A percentile compares a stretch with the other conserved stretches of the same genome.
These are phyloP conservation scores for Sciurus niger DNA, from an alignment of 2,113 vertebrate species.

Conservation along the genomic window DNA sequence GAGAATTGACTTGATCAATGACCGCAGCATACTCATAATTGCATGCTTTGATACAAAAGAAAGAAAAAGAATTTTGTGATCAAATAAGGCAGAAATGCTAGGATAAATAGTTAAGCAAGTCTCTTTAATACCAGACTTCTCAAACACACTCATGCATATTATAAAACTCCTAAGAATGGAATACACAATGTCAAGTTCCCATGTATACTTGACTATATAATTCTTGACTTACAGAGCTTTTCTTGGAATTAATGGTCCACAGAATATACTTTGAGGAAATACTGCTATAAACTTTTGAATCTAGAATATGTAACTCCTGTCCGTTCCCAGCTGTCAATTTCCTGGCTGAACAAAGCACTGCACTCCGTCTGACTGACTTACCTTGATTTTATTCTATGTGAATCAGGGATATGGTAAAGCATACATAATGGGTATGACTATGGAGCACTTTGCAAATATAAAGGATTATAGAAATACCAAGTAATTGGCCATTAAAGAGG, in stretches of 20 bases:
- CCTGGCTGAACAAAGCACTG: not conserved
- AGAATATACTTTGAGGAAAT: slow-evolving; percentile 13
- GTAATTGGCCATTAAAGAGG: slow-evolving; percentile 45
- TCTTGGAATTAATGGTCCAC: not conserved
- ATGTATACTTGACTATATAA: not conserved
- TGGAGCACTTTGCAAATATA: slow-evolving; percentile 33
- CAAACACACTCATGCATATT: not conserved
- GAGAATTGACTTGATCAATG: not conserved
- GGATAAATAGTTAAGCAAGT: not conserved
- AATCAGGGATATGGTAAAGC: not conserved
- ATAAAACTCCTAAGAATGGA: not conserved
- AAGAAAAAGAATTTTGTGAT: not conserved
- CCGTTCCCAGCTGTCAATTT: not conserved
- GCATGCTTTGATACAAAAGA: not conserved
- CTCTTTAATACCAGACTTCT: slow-evolving; percentile 34
- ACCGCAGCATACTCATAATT: not conserved
- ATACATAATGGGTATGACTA: slow-evolving; percentile 4
- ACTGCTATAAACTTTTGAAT: slow-evolving; percentile 44
- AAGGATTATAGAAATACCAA: slow-evolving; percentile 64
- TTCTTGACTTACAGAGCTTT: not conserved
- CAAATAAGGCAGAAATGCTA: not conserved
- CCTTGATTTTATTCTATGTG: slow-evolving; percentile 54
- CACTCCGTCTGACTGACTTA: not conserved
- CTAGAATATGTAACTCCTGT: not conserved
- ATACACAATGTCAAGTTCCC: not conserved